Evolutionary conservation across 2,797 vertebrate species (phyloP).

Genomic region (Esox masquinongy): DNA sequence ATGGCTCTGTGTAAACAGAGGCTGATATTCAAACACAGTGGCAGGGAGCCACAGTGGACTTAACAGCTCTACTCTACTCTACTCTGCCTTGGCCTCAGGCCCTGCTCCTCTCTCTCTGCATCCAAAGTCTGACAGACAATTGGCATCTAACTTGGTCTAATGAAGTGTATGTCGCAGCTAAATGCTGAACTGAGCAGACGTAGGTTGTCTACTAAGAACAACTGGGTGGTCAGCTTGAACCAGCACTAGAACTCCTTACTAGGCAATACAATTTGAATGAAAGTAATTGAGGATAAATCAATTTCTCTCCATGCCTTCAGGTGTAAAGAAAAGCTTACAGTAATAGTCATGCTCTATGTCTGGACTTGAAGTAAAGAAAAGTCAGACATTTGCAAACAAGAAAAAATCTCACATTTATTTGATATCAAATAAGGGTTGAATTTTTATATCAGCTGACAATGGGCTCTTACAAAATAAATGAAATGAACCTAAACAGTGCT

Average conservation of each 20-base stretch:
- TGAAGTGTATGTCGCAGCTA: slow-evolving; percentile 58
- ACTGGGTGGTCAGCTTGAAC: slow-evolving; percentile 59
- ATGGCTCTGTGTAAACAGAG: slow-evolving; percentile 61
- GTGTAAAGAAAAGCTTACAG: not conserved
- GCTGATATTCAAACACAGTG: slow-evolving; percentile 61
- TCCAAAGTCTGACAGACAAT: slow-evolving; percentile 58
- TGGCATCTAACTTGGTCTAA: slow-evolving; percentile 57
- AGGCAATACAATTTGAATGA: slow-evolving; percentile 28
- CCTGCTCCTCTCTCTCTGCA: not conserved
- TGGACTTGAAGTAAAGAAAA: slow-evolving; percentile 23
- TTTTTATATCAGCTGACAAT: slow-evolving; percentile 97
- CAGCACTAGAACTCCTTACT: slow-evolving; percentile 13
- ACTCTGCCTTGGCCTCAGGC: slow-evolving; percentile 53
- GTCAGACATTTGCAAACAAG: slow-evolving; percentile 82
- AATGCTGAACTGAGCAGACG: slow-evolving; percentile 38
- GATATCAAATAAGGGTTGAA: slow-evolving; percentile 99
- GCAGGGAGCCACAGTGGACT: slow-evolving; percentile 54
- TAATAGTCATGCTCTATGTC: not conserved
- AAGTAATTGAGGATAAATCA: slow-evolving; percentile 47
- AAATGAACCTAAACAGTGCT: slow-evolving; percentile 82
- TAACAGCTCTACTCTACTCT: slow-evolving; percentile 25
- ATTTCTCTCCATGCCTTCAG: not conserved
- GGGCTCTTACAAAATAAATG: slow-evolving; percentile 91
- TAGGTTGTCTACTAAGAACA: slow-evolving; percentile 32
- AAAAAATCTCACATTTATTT: slow-evolving; percentile 99